phyloP scores from a whole-genome alignment of 2,888 invertebrate genomes.

The Dolichomitus sp. region DNA sequence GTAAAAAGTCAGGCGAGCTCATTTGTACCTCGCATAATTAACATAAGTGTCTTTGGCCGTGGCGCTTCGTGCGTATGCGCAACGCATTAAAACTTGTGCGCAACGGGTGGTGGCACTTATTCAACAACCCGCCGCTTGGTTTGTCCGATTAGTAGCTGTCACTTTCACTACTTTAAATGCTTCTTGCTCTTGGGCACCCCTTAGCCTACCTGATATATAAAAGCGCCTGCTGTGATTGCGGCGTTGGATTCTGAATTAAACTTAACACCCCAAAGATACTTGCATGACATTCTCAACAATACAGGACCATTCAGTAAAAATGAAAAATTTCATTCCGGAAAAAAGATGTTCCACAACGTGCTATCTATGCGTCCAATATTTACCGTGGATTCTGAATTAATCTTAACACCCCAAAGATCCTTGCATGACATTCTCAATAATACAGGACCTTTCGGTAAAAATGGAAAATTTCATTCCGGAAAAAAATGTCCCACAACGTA shows the following conservation, averaged over 20 bases:
- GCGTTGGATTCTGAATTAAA: slow-evolving; percentile 36
- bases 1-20: slow-evolving; percentile 77
- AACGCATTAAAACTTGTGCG: slow-evolving; percentile 27
- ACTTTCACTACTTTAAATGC: slow-evolving; percentile 47
- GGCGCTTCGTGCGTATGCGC: slow-evolving; percentile 5
- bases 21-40: slow-evolving; percentile 80
- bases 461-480: not conserved
- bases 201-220: not conserved
- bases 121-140: slow-evolving; percentile 31
- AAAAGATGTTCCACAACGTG: not conserved
- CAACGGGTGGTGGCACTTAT: slow-evolving; percentile 37
- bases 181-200: slow-evolving; percentile 26
- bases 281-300: not conserved
- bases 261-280: slow-evolving; percentile 15
- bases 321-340: not conserved
- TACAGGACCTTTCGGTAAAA: not conserved
- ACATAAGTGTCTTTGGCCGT: slow-evolving; percentile 73
- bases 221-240: slow-evolving; percentile 31
- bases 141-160: slow-evolving; percentile 45
- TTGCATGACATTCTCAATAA: not conserved
- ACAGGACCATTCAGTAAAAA: not conserved
- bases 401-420: slow-evolving; percentile 16
- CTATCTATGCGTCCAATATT: slow-evolving; percentile 17
- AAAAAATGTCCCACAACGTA: not conserved
- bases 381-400: slow-evolving; percentile 38